Evolutionary conservation across 1,140 invertebrate species (phyloP).

Genomic region (Trypoxylus dichotomus): DNA sequence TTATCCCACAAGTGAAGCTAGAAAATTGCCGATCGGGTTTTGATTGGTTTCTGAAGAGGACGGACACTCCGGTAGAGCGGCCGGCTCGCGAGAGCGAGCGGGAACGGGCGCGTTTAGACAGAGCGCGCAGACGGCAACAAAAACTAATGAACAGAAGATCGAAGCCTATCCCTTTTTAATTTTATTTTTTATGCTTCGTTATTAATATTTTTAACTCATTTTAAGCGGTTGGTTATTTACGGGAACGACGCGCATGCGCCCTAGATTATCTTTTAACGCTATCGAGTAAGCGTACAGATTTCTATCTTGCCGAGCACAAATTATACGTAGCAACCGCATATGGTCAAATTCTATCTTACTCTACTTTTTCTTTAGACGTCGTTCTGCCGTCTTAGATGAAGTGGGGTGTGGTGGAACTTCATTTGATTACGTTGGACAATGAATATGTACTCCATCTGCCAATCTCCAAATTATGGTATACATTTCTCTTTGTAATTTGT

Average conservation of each 20-base stretch:
- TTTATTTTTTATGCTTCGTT: conserved; percentile 47
- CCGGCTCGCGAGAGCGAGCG: not conserved
- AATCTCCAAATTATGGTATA: no score
- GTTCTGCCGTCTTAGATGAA: no score
- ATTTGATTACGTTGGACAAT: no score
- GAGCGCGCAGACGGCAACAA: conserved; percentile 32
- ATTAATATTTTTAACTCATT: conserved; percentile 50
- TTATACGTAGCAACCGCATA: not conserved
- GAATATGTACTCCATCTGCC: no score
- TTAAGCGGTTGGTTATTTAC: conserved; percentile 38
- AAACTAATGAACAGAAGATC: conserved; percentile 50
- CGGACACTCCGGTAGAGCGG: conserved; percentile 20
- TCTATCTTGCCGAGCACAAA: conserved; percentile 26
- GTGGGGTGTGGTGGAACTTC: no score
- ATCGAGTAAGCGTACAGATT: not conserved
- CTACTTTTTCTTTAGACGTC: no score
- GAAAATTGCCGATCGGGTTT: conserved; percentile 49
- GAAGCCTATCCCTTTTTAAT: conserved; percentile 45
- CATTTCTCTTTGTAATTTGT: no score
- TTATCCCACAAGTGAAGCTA: conserved; percentile 48
- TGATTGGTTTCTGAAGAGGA: conserved; percentile 49
- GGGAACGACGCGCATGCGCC: conserved; percentile 16
- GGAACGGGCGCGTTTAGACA: not conserved
- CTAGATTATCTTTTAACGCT: not conserved
- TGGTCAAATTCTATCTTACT: no score